Conservation (phyloP, 2,113 vertebrate species). For the Tichodroma muraria region DNA sequence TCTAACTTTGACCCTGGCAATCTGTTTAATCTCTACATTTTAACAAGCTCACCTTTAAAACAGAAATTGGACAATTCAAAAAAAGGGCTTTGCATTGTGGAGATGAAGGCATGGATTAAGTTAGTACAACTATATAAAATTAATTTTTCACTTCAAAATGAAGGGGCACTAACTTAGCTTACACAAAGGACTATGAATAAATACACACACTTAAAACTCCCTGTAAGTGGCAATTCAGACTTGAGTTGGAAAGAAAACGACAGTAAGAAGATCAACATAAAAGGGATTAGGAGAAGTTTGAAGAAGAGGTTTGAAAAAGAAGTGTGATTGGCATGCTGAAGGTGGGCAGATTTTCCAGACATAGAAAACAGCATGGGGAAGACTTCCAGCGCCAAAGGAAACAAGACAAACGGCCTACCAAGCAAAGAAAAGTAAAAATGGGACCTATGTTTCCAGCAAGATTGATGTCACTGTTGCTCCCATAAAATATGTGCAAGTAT, state of each 20-base stretch:
- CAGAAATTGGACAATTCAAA: background rate
- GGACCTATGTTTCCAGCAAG: conserved; percentile 9
- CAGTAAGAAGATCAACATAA: background rate
- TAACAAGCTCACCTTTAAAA: background rate
- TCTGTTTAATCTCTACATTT: background rate
- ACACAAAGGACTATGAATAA: background rate
- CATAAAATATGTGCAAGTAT: conserved; percentile 38
- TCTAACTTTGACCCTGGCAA: background rate
- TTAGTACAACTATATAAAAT: background rate
- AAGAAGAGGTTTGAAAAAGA: conserved; percentile 25
- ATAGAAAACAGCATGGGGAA: conserved; percentile 4
- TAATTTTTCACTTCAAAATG: background rate
- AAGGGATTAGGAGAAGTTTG: background rate
- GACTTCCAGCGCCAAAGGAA: conserved; percentile 18
- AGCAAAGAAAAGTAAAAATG: conserved; percentile 21
- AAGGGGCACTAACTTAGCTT: background rate
- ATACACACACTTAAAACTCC: background rate
- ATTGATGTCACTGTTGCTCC: conserved; percentile 31
- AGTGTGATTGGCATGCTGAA: conserved; percentile 43
- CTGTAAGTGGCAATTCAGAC: background rate
- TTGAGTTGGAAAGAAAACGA: background rate
- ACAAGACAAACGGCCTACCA: background rate
- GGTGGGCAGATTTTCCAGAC: conserved; percentile 47
- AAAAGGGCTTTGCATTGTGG: background rate
- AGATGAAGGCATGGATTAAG: background rate